Conservation (phyloP, 1,140 invertebrate species). For the Hestina assimilis region DNA sequence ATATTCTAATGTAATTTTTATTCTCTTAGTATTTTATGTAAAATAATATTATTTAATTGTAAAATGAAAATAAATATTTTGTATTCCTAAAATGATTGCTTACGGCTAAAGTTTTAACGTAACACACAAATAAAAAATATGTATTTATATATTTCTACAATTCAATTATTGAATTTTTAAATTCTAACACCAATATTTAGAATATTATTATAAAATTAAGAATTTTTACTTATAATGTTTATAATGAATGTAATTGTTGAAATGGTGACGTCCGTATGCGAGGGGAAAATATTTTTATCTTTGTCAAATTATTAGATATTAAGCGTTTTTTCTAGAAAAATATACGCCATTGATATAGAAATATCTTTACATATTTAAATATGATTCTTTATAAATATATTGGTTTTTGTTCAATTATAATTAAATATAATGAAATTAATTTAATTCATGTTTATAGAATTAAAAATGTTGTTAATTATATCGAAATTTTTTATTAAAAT, state of each 20-base stretch:
- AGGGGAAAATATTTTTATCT: not conserved
- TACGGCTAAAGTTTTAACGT: no score
- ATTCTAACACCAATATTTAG: not conserved
- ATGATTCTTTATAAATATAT: no score
- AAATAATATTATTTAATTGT: not conserved
- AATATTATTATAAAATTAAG: not conserved
- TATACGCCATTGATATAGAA: not conserved
- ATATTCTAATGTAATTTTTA: not conserved
- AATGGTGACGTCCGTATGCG: conserved; percentile 5
- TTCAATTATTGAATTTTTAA: no score
- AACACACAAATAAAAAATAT: no score
- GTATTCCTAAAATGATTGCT: not conserved
- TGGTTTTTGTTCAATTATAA: not conserved
- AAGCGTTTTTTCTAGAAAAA: not conserved
- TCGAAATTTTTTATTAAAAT: no score
- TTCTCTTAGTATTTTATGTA: no score
- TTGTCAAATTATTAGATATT: not conserved
- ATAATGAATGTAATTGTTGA: conserved; percentile 1
- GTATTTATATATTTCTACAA: no score
- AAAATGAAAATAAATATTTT: not conserved
- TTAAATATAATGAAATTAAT: not conserved
- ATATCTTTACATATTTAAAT: not conserved
- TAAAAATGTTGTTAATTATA: not conserved
- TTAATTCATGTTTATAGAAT: no score
- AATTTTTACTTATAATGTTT: not conserved